Evolutionary conservation across 2,888 invertebrate species (phyloP).

Genomic region (Matsumyia berberina): DNA sequence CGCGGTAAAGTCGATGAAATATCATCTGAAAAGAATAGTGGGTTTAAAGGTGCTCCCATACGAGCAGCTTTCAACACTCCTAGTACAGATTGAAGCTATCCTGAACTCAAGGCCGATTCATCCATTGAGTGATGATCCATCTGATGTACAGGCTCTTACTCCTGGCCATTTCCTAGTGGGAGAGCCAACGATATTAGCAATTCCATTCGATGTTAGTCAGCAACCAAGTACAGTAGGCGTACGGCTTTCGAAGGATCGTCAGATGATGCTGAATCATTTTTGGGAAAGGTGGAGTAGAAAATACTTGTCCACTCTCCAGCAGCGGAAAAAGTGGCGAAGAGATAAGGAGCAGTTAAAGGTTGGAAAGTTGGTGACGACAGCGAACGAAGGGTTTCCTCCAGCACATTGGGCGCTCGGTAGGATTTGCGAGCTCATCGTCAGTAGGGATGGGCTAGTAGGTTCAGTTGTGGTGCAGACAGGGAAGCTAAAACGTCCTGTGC

Average conservation of each 20-base stretch:
- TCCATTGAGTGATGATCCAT: slow-evolving; percentile 40
- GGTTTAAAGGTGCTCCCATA: background rate
- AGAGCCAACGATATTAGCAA: slow-evolving; percentile 31
- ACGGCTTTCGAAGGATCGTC: background rate
- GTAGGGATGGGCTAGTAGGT: background rate
- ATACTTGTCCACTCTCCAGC: slow-evolving; percentile 17
- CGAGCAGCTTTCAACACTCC: slow-evolving; percentile 32
- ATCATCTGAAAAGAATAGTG: no score
- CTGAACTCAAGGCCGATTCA: no score
- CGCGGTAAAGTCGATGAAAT: slow-evolving; percentile 61
- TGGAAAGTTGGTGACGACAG: background rate
- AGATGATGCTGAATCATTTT: slow-evolving; percentile 14
- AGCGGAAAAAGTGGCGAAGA: no score
- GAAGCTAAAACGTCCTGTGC: slow-evolving; percentile 1
- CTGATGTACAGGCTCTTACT: background rate
- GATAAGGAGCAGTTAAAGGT: slow-evolving; percentile 11
- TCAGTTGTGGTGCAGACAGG: slow-evolving; percentile 30
- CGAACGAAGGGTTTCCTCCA: slow-evolving; percentile 17
- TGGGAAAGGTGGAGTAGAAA: slow-evolving; percentile 24
- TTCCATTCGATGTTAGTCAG: slow-evolving; percentile 23
- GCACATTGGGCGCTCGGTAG: slow-evolving; percentile 9
- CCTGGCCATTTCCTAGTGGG: slow-evolving; percentile 40
- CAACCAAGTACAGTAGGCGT: no score
- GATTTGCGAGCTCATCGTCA: slow-evolving; percentile 23
- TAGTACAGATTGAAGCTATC: slow-evolving; percentile 40